These are phyloP conservation scores for Drosophila subobscura DNA, from an alignment of 1,140 invertebrate genomes.

Conservation along the genomic window DNA sequence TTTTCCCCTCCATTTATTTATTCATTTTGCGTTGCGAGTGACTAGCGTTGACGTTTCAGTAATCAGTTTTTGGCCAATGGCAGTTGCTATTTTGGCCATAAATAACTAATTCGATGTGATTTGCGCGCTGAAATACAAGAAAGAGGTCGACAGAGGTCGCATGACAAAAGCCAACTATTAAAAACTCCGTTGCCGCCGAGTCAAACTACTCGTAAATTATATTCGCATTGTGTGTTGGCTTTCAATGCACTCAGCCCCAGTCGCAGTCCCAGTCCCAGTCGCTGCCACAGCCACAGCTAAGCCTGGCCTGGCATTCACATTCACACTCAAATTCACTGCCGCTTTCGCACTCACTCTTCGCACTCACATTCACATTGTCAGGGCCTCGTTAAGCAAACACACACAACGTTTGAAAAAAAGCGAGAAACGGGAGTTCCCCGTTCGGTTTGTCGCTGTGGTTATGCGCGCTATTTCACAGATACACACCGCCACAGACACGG, in stretches of 20 bases:
- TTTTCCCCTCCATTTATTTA: constrained; percentile 23
- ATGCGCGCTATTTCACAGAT: constrained; percentile 62
- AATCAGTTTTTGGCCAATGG: constrained; percentile 33
- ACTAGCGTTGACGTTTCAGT: constrained; percentile 8
- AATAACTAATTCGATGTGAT: constrained; percentile 55
- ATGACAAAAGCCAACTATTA: constrained; percentile 64
- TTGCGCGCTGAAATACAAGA: constrained; percentile 32
- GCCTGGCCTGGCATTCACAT: constrained; percentile 4
- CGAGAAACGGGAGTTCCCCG: constrained; percentile 28
- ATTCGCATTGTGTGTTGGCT: constrained; percentile 64
- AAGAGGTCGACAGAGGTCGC: constrained; percentile 46
- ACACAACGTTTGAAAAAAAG: constrained; percentile 23
- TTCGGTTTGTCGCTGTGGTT: constrained; percentile 68
- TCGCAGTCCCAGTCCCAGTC: not conserved
- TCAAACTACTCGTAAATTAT: constrained; percentile 58
- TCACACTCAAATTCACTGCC: constrained; percentile 1
- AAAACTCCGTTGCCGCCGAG: constrained; percentile 44
- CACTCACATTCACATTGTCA: constrained; percentile 46
- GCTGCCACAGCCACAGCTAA: not conserved
- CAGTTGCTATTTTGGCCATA: constrained; percentile 6
- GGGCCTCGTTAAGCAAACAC: constrained; percentile 43
- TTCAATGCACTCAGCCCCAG: constrained; percentile 23
- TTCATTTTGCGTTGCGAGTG: constrained; percentile 14
- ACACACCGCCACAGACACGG: constrained; percentile 30
- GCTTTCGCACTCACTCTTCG: constrained; percentile 9